Evolutionary conservation across 2,888 invertebrate genomes (phyloP), one percentile per base, ranked within the genome.

Genomic region (Biston stratarius): DNA sequence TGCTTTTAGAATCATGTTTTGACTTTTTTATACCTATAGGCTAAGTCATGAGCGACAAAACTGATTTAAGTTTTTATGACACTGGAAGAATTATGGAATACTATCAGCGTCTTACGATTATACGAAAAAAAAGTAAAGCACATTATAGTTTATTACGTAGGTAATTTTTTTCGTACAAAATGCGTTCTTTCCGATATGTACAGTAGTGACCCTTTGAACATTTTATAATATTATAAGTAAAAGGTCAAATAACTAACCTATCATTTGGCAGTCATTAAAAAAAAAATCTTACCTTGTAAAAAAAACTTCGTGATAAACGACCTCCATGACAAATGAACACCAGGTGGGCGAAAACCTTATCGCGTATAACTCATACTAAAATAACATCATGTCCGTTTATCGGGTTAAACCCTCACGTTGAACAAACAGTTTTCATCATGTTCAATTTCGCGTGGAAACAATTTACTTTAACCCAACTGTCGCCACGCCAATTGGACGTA

Each of bases 401-500:
- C 49, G 58, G 51, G 56, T 57, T 66, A 67, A 67, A 36, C 24
- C 24, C 62, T 40, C 59, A 36, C 24, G 63, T 63, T 60, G 45
- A 67, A 64, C 63, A 63, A 68, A 63, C 67, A 67, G 60, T 63
- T 67, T 67, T 64, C 67, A 68, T 61, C 67, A 63, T 60, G 67
- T 68, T 61, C 49, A 68, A 68, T 63, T 64, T 63, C 9, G 63
- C 67, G 63, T 68, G 67, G 52, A 68, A 68, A 85, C 85, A 83
- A 87, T 85, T 90, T 88, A 83, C 87, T 86, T 86, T 86, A 85
- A 79, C 81, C 77, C 63, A 73, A 76, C 78, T 79, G 57, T 75
- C 84, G 90, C 85, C 76, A 91, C 90, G 93, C 88, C 92, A 92
- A 92, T 93, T 91, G 91, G 83, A 71, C 77, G 85, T 88, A 88